Base-by-base conservation (phyloP, 2,113 vertebrate genomes). In the Hyla sarda region DNA sequence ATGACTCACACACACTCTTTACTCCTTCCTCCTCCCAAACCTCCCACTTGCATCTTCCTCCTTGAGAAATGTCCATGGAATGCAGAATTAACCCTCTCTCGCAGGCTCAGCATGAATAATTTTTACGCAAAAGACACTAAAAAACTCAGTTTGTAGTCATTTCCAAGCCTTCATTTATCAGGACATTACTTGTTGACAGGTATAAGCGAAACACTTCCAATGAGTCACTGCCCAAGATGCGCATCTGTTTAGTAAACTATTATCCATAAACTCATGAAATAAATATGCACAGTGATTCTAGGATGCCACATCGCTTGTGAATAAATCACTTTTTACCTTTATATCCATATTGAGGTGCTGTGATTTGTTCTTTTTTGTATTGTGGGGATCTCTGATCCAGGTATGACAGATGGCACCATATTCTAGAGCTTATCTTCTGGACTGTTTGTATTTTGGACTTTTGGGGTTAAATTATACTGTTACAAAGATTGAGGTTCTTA, bases 31-130 rank as follows among this genome's bases (percentile, higher is more conserved):
- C 67, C 87, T 73, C 62, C 32, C 34, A 82, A 71, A 58, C 48
- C 37, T 45, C 73, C 85, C 83, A 28, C 78, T 80, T 86, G 60
- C 72, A 73, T 47, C 54, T 69, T 81, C 67, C 75, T 62, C 17
- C 60, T 81, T 88, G 76, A 85, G 83, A 85, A 85, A 78, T 37
- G 30, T 14, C 60, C 56, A 52, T 85, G 84, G 84, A 85, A 85
- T 85, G 84, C 74, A 69, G 50, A 21, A 65, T 85, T 85, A 85
- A 85, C 75, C 30, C 84, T 54, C 23, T 54, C 60, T 75, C 69
- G 60, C 60, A 54, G 84, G 79, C 60, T 71, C 45, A 65, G 58
- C 23, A 54, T 65, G 75, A 77, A 71, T 85, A 79, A 71, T 71
- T 79, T n/a, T 71, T 34, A 32, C 19, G 16, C n/a, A 69, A 62